Evolutionary conservation across 2,888 invertebrate species (phyloP).

Genomic region (Gasteruption jaculator): DNA sequence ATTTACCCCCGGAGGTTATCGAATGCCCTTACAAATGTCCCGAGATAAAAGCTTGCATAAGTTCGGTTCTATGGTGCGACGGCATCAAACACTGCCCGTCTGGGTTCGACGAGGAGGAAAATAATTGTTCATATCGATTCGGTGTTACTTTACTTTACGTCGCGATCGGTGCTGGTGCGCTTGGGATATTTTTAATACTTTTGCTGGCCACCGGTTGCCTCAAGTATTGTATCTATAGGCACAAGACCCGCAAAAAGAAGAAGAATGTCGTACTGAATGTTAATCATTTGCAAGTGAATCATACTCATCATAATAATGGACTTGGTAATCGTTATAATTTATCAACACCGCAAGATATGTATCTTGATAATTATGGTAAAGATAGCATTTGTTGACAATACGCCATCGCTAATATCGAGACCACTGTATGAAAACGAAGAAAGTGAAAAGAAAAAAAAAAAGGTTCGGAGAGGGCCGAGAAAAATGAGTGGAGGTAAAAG

Average conservation of each 20-base stretch:
- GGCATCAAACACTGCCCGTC: constrained; percentile 76
- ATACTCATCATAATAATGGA: constrained; percentile 59
- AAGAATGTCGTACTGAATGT: constrained; percentile 58
- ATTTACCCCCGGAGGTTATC: constrained; percentile 53
- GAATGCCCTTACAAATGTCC: constrained; percentile 74
- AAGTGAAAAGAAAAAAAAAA: too few relatives aligned
- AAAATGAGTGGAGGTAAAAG: too few relatives aligned
- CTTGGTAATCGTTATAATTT: constrained; percentile 45
- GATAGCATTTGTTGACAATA: constrained; percentile 72
- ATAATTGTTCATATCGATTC: constrained; percentile 68
- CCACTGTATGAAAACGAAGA: constrained; percentile 50
- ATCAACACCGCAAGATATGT: constrained; percentile 41
- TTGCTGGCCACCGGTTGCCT: constrained; percentile 61
- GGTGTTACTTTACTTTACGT: constrained; percentile 65
- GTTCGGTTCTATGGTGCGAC: constrained; percentile 75
- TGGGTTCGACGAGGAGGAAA: constrained; percentile 75
- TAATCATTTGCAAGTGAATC: constrained; percentile 58
- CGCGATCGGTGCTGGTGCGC: constrained; percentile 61
- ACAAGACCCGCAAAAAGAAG: constrained; percentile 57
- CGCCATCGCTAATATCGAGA: constrained; percentile 49
- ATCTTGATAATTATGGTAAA: constrained; percentile 56
- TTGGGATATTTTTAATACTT: constrained; percentile 60
- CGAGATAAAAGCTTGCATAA: constrained; percentile 77
- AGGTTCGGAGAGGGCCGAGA: background rate
- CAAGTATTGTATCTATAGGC: constrained; percentile 54